A percentile compares a stretch with the other conserved stretches of the same genome.
Conservation (phyloP, 1,140 invertebrate genomes). For the Trissolcus basalis region DNA sequence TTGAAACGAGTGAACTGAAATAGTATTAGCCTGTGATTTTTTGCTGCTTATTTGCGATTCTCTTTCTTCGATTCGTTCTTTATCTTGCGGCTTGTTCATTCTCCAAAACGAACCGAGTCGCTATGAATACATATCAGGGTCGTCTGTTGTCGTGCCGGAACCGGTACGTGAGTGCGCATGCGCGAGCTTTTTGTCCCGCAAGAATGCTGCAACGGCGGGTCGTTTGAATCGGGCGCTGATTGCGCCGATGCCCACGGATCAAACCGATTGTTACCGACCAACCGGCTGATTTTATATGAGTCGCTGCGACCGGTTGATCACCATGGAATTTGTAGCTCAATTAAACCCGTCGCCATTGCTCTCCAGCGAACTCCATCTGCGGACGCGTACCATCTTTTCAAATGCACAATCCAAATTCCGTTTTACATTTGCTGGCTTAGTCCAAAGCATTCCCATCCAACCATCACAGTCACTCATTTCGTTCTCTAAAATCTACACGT, state of each 20-base stretch:
- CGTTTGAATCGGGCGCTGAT: slow-evolving; percentile 73
- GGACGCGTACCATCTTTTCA: slow-evolving; percentile 27
- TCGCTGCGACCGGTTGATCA: slow-evolving; percentile 73
- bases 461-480: slow-evolving; percentile 48
- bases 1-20: slow-evolving; percentile 30
- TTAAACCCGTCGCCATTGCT: slow-evolving; percentile 68
- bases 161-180: slow-evolving; percentile 70
- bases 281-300: slow-evolving; percentile 73
- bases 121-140: slow-evolving; percentile 71
- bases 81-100: slow-evolving; percentile 48
- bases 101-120: slow-evolving; percentile 61
- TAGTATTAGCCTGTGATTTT: slow-evolving; percentile 44
- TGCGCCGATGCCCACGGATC: slow-evolving; percentile 61
- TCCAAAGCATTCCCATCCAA: slow-evolving; percentile 42
- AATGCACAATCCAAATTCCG: slow-evolving; percentile 47
- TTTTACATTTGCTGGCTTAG: slow-evolving; percentile 42
- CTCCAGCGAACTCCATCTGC: slow-evolving; percentile 42
- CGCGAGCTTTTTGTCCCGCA: slow-evolving; percentile 68
- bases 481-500: background rate
- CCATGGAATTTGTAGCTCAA: slow-evolving; percentile 76
- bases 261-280: slow-evolving; percentile 68
- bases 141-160: slow-evolving; percentile 62
- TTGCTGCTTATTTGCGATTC: slow-evolving; percentile 53
- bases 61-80: slow-evolving; percentile 56
- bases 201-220: slow-evolving; percentile 73